Evolutionary conservation across 2,888 invertebrate genomes (phyloP).

Genomic region (Coecobrya sp.): DNA sequence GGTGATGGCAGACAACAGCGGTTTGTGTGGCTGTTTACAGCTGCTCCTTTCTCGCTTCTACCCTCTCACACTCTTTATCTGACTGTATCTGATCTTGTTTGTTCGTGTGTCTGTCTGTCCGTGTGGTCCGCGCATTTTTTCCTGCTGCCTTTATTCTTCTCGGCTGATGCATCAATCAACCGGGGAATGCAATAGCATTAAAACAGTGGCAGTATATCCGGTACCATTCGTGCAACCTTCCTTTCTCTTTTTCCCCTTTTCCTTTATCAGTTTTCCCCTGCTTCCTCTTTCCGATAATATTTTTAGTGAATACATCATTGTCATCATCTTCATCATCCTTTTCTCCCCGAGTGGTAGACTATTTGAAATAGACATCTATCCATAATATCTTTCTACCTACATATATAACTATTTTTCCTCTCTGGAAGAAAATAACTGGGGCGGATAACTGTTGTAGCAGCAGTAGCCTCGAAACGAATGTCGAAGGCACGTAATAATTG

Average conservation of each 20-base stretch:
- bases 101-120: conserved; percentile 11
- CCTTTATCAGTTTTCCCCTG: not conserved
- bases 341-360: not conserved
- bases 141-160: not conserved
- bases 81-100: not conserved
- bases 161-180: conserved; percentile 75
- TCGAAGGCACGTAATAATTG: conserved; percentile 53
- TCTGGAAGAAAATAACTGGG: conserved; percentile 2
- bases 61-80: not conserved
- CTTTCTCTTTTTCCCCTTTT: not conserved
- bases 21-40: not conserved
- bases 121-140: conserved; percentile 36
- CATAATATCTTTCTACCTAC: not conserved
- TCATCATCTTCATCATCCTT: conserved; percentile 76
- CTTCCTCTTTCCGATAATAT: conserved; percentile 48
- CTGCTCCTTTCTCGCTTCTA: not conserved
- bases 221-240: conserved; percentile 21
- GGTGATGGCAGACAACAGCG: not conserved
- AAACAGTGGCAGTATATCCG: not conserved
- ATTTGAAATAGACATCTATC: not conserved
- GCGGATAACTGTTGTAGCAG: not conserved
- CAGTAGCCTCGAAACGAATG: not conserved
- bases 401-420: not conserved
- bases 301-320: conserved; percentile 78
- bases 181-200: conserved; percentile 49